Conservation (phyloP, 2,797 vertebrate species). For the Rhynchotus rufescens region DNA sequence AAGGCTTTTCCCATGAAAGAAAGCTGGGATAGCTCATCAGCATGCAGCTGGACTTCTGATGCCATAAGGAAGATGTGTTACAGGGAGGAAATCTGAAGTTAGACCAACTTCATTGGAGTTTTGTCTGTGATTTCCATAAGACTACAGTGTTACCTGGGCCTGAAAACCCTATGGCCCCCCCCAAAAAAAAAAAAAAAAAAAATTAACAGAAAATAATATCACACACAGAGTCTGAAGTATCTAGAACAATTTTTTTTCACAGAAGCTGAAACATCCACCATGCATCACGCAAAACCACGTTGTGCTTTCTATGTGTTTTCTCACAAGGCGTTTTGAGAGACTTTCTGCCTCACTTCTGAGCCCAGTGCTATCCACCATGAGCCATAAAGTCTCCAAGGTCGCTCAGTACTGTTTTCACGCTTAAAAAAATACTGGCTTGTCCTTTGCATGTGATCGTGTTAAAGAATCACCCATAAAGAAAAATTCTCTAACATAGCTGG, state of each 20-base stretch:
- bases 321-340: background rate
- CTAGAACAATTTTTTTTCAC: background rate
- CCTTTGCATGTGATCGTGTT: background rate
- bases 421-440: background rate
- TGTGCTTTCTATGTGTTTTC: background rate
- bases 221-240: background rate
- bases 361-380: background rate
- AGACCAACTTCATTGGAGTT: rapidly evolving
- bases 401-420: background rate
- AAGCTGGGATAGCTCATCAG: background rate
- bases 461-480: background rate
- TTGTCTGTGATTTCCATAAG: background rate
- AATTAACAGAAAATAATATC: background rate
- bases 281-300: background rate
- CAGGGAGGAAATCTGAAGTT: background rate
- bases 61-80: background rate
- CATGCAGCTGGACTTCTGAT: rapidly evolving
- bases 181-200: too few species aligned
- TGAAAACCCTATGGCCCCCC: background rate
- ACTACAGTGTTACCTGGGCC: background rate
- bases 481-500: background rate
- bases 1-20: background rate
- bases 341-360: background rate
- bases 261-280: background rate
- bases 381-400: background rate